A percentile compares a stretch with the other conserved stretches of the same genome.
Conservation (phyloP, 2,888 invertebrate genomes). For the Byasa hedistus region DNA sequence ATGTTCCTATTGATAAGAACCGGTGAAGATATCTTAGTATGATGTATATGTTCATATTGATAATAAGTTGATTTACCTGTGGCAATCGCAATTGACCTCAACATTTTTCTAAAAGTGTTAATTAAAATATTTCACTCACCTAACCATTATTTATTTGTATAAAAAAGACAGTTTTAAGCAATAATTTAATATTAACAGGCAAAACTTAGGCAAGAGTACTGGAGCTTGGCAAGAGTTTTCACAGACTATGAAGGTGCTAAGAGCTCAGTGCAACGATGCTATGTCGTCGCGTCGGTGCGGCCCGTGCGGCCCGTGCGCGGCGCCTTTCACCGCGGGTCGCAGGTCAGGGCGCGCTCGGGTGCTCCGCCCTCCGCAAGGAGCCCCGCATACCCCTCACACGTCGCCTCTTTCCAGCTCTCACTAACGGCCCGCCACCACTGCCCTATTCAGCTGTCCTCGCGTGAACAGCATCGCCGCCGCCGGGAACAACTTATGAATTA, state of each 20-base stretch:
- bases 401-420: constrained; percentile 43
- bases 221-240: constrained; percentile 5
- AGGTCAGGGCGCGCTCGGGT: constrained; percentile 80
- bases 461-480: constrained; percentile 65
- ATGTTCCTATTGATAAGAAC: neutral
- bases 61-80: no score
- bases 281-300: constrained; percentile 51
- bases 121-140: neutral
- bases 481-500: constrained; percentile 76
- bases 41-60: no score
- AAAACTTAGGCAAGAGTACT: constrained; percentile 7
- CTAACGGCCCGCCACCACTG: constrained; percentile 68
- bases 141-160: neutral
- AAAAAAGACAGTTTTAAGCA: neutral
- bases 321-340: constrained; percentile 79
- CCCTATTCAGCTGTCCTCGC: constrained; percentile 76
- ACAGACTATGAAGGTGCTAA: constrained; percentile 27
- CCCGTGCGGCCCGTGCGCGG: constrained; percentile 48
- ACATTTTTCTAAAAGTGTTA: no score
- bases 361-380: constrained; percentile 68
- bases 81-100: no score
- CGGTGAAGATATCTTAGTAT: no score
- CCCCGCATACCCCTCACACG: constrained; percentile 39
- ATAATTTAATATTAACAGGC: neutral
- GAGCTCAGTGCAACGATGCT: constrained; percentile 61